Conservation (phyloP, 2,888 invertebrate species). For the Lycophotia porphyrea region DNA sequence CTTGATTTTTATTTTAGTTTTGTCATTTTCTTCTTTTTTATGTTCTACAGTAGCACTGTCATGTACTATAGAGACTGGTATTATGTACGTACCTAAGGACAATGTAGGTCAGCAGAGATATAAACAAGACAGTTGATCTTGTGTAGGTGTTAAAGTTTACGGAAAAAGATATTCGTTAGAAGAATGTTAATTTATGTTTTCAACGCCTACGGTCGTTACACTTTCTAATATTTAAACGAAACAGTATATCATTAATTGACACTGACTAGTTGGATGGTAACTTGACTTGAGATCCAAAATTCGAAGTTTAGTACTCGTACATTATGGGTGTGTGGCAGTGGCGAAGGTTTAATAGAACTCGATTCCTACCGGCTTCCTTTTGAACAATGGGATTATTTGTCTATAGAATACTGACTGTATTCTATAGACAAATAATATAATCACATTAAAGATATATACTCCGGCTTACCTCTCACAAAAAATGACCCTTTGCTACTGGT, state of each 20-base stretch:
- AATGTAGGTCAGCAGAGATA: slow-evolving; percentile 39
- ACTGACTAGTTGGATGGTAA: not conserved
- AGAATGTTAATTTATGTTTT: slow-evolving; percentile 35
- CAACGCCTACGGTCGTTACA: slow-evolving; percentile 47
- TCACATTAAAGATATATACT: no score
- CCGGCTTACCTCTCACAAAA: no score
- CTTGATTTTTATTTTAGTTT: not conserved
- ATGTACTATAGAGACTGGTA: not conserved
- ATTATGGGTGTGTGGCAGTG: not conserved
- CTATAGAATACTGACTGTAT: no score
- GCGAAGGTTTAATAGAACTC: no score
- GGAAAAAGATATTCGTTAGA: slow-evolving; percentile 49
- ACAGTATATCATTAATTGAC: slow-evolving; percentile 15
- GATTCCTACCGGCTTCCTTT: no score
- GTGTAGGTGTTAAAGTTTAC: slow-evolving; percentile 51
- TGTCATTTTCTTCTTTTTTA: not conserved
- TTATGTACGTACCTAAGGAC: not conserved
- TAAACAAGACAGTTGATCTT: slow-evolving; percentile 39
- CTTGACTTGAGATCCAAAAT: not conserved
- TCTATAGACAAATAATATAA: no score
- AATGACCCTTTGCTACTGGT: no score
- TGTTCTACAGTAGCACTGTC: not conserved
- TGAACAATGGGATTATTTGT: no score
- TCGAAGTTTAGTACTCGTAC: not conserved
- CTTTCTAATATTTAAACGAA: slow-evolving; percentile 54